Evolutionary conservation across 2,888 invertebrate genomes (phyloP), one percentile per base, ranked within the genome.

Genomic region (Atrina japonica): DNA sequence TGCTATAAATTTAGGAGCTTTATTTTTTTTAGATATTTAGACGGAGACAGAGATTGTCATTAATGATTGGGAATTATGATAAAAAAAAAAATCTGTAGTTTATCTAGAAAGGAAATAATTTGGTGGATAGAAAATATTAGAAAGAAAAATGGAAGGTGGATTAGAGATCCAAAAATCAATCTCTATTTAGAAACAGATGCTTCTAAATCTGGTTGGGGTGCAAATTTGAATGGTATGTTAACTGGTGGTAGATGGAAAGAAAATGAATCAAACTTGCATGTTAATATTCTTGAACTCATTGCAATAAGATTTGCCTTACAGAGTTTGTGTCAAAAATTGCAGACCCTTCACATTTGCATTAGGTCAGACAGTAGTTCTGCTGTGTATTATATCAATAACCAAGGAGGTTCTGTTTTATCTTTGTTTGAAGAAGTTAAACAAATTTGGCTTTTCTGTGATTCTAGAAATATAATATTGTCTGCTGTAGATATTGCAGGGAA

Each of bases 261-360:
- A 0, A 1, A n/a, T 11, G 69, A 73, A 45, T 29, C 63, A n/a
- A 3, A 16, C 1, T 41, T 49, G n/a, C 64, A 55, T 16, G 67
- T 74, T n/a, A 74, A 70, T 60, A 52, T 41, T 47, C 41, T 74
- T 49, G 74, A 74, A 55, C 41, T 74, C 25, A 29, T 63, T 14
- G 70, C 74, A 5, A 59, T 74, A 35, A 43, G 50, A 40, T 59
- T 41, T 59, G 64, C 70, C 14, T 56, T 70, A 27, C 30, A 59
- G 16, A 50, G 70, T 41, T 35, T 67, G 16, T 71, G 59, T 58
- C 14, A 21, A n/a, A 11, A 59, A 18, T 49, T 35, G 7, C 2
- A 25, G 1, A 21, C 63, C 47, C 14, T 21, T 21, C 69, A 73
- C 61, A 58, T 73, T 18, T 21, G 59, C 18, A 40, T 74, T 18